These are phyloP conservation scores for Rhabditoides inermis DNA, from an alignment of 2,888 invertebrate genomes.

Conservation along the genomic window DNA sequence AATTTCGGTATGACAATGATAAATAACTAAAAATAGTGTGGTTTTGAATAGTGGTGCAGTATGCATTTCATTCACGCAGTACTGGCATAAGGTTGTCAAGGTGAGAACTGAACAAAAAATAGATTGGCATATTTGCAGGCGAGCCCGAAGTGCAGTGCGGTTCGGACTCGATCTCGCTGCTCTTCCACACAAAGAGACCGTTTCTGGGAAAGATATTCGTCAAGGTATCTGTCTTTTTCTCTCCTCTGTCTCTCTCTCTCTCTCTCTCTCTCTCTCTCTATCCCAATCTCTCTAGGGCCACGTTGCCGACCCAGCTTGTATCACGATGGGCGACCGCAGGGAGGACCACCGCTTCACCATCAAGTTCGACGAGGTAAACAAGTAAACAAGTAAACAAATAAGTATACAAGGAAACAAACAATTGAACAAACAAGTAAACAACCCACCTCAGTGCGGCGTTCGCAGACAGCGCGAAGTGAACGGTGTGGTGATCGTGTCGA, in stretches of 20 bases:
- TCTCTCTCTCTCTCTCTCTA: neutral
- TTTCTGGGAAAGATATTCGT: constrained; percentile 50
- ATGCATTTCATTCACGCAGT: no score
- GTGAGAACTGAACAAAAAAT: no score
- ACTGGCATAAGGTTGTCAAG: no score
- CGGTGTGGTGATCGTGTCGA: constrained; percentile 44
- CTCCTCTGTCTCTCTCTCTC: neutral
- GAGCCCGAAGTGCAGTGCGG: constrained; percentile 48
- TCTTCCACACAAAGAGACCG: constrained; percentile 39
- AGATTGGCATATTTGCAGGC: constrained; percentile 14
- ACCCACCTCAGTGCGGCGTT: constrained; percentile 47
- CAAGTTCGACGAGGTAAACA: constrained; percentile 43
- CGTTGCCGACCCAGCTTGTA: constrained; percentile 22
- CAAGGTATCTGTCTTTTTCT: no score
- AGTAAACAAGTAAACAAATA: no score
- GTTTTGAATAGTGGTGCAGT: no score
- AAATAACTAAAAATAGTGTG: no score
- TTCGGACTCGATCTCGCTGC: constrained; percentile 37
- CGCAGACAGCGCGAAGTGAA: constrained; percentile 42
- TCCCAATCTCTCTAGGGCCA: constrained; percentile 16
- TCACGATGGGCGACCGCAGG: constrained; percentile 23
- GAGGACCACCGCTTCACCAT: constrained; percentile 35
- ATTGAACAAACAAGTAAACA: no score
- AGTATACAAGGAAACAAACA: no score
- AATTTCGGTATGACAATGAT: no score